These are phyloP conservation scores for Antheraea mylitta DNA, from an alignment of 1,140 invertebrate species.

Conservation along the genomic window DNA sequence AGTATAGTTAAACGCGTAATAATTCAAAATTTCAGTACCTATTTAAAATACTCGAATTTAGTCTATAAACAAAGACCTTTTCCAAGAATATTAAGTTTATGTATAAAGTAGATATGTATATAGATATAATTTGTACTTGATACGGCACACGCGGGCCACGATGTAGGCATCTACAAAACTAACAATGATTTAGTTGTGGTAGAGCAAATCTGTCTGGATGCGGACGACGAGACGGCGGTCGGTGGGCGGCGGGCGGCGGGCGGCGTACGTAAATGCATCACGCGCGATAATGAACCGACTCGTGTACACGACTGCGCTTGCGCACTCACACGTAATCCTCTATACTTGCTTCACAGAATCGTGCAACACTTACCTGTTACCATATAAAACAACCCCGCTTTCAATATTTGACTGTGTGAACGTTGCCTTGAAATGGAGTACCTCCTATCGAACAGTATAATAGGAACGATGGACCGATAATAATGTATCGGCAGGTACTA, in stretches of 20 bases:
- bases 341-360: slow-evolving; percentile 49
- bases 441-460: neutral
- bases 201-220: slow-evolving; percentile 21
- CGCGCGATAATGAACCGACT: slow-evolving; percentile 67
- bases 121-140: neutral
- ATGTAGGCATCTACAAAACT: slow-evolving; percentile 11
- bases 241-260: slow-evolving; percentile 17
- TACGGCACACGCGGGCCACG: neutral
- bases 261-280: slow-evolving; percentile 55
- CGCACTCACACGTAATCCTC: slow-evolving; percentile 64
- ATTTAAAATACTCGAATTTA: no score
- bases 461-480: neutral
- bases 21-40: no score
- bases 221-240: slow-evolving; percentile 20
- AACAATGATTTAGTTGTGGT: slow-evolving; percentile 30
- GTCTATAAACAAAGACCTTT: no score
- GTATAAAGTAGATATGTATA: no score
- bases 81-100: no score
- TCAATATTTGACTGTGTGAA: slow-evolving; percentile 52
- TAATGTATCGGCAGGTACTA: neutral
- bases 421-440: slow-evolving; percentile 28
- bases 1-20: no score
- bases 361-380: slow-evolving; percentile 53
- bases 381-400: slow-evolving; percentile 55
- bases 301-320: slow-evolving; percentile 66